Conservation (phyloP, 2,888 invertebrate genomes). For the Diachrysia chrysitis region DNA sequence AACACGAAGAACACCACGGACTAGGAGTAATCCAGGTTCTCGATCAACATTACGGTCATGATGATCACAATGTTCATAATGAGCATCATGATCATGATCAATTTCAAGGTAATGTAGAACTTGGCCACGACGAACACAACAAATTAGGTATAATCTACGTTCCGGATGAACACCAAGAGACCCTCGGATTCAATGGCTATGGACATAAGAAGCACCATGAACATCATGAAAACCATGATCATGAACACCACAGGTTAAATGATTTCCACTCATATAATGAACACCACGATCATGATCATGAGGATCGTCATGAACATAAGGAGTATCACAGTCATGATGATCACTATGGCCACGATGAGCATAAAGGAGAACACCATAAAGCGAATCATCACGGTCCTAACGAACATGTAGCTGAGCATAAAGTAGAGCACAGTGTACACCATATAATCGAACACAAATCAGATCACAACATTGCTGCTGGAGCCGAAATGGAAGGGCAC, state of each 20-base stretch:
- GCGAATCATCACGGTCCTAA: background rate
- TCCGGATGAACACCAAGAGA: slow-evolving; percentile 24
- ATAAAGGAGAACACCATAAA: slow-evolving; percentile 14
- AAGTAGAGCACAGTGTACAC: slow-evolving; percentile 6
- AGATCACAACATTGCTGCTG: slow-evolving; percentile 17
- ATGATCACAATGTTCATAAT: slow-evolving; percentile 2
- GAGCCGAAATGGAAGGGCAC: slow-evolving; percentile 11
- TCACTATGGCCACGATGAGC: slow-evolving; percentile 17
- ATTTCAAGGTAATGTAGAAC: slow-evolving; percentile 22
- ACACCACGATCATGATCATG: slow-evolving; percentile 11
- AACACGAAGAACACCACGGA: slow-evolving; percentile 16
- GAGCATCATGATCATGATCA: slow-evolving; percentile 27
- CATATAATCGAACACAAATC: slow-evolving; percentile 21
- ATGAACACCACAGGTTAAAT: slow-evolving; percentile 14
- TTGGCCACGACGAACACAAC: slow-evolving; percentile 23
- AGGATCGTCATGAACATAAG: slow-evolving; percentile 5
- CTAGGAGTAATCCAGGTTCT: background rate
- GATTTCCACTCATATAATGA: background rate
- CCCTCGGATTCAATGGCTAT: slow-evolving; percentile 43
- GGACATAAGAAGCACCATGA: slow-evolving; percentile 24
- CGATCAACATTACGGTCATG: slow-evolving; percentile 28
- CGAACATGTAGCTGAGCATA: slow-evolving; percentile 7
- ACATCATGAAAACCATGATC: slow-evolving; percentile 18
- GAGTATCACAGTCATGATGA: slow-evolving; percentile 8
- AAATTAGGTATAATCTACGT: slow-evolving; percentile 12